Percentiles rank a stretch among this genome's conserved stretches.
Conservation (phyloP, 2,888 invertebrate genomes). For the Timema podura region DNA sequence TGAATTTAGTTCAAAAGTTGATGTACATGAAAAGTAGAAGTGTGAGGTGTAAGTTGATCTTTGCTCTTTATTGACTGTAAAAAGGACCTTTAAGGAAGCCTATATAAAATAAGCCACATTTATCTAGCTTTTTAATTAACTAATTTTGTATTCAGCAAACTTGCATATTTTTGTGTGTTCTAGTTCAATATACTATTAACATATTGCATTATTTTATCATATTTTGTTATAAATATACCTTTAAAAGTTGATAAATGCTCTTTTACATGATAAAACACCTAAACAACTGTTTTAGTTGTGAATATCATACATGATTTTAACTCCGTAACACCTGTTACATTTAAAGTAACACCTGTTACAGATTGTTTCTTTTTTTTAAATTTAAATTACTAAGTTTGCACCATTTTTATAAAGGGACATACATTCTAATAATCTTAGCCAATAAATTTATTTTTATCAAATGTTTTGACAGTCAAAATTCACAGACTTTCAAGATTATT, state of each 20-base stretch:
- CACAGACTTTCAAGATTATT: constrained; percentile 7
- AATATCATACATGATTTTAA: too few relatives aligned
- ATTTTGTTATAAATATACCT: neutral
- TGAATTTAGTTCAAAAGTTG: neutral
- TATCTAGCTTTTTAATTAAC: too few relatives aligned
- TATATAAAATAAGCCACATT: too few relatives aligned
- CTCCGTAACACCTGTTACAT: constrained; percentile 2
- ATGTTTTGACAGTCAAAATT: neutral
- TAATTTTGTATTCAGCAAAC: neutral
- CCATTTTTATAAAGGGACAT: neutral
- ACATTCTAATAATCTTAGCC: neutral
- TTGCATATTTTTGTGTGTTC: neutral
- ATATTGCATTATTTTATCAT: too few relatives aligned
- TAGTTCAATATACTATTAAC: neutral
- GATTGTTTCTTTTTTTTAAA: neutral
- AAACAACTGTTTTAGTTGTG: too few relatives aligned
- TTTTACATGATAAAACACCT: neutral
- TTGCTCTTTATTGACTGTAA: too few relatives aligned
- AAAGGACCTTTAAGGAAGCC: too few relatives aligned
- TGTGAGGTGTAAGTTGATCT: neutral
- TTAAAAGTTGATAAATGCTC: neutral
- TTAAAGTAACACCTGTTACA: neutral
- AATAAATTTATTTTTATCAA: neutral
- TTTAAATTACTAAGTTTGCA: neutral
- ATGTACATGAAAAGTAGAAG: neutral